A percentile compares a stretch with the other conserved stretches of the same genome.
Conservation (phyloP, 2,113 vertebrate species). For the Hiodon alosoides region DNA sequence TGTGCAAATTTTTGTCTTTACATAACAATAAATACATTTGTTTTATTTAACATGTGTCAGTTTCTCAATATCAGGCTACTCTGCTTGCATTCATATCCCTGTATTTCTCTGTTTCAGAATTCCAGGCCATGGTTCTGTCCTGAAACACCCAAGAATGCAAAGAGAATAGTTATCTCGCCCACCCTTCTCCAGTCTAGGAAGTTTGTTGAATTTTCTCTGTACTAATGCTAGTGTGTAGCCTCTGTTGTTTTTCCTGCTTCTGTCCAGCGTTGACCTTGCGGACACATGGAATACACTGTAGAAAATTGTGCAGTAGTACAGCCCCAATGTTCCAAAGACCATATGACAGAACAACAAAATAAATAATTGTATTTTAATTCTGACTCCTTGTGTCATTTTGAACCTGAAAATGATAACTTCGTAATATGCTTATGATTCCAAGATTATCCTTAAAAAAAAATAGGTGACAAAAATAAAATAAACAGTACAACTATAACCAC, state of each 20-base stretch:
- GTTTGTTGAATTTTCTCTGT: conserved; percentile 9
- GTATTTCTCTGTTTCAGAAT: conserved; percentile 66
- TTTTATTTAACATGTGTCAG: background rate
- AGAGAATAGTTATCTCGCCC: conserved; percentile 15
- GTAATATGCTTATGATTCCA: background rate
- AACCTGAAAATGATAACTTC: conserved; percentile 17
- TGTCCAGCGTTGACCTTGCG: conserved; percentile 28
- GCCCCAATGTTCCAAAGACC: conserved; percentile 25
- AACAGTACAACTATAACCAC: too few relatives aligned
- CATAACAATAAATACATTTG: background rate
- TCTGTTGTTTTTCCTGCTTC: conserved; percentile 20
- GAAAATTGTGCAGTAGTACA: conserved; percentile 26
- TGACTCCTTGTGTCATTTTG: conserved; percentile 23
- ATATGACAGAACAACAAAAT: conserved; percentile 39
- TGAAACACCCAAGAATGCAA: conserved; percentile 52
- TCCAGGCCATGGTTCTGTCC: conserved; percentile 84
- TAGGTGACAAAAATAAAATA: too few relatives aligned
- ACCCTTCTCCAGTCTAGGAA: conserved; percentile 9
- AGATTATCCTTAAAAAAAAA: background rate
- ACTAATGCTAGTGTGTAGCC: conserved; percentile 32
- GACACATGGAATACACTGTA: conserved; percentile 23
- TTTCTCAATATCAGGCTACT: background rate
- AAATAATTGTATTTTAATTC: conserved; percentile 45
- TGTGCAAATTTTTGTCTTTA: background rate
- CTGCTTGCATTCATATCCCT: conserved; percentile 3